Evolutionary conservation across 2,113 vertebrate genomes (phyloP).

Genomic region (Pogona vitticeps): DNA sequence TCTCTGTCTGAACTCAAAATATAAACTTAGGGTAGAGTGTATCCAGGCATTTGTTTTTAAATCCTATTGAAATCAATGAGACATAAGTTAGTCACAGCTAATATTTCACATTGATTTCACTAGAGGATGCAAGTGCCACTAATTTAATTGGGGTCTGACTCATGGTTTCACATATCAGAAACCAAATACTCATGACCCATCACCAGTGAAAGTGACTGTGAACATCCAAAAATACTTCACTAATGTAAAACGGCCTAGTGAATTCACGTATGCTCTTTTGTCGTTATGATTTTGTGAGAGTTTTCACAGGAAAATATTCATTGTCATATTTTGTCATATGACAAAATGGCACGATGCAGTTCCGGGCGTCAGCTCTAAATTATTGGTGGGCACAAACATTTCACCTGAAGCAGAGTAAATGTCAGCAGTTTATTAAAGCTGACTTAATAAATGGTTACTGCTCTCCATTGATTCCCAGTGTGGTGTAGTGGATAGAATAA

Average conservation of each 20-base stretch:
- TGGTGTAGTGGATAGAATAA: too few species aligned
- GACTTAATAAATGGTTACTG: constrained; percentile 15
- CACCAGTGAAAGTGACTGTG: neutral
- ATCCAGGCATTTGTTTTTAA: neutral
- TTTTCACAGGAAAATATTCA: neutral
- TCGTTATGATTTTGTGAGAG: neutral
- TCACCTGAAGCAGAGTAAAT: constrained; percentile 34
- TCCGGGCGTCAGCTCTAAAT: neutral
- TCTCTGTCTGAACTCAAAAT: neutral
- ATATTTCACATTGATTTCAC: neutral
- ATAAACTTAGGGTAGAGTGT: neutral
- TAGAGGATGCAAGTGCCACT: too few species aligned
- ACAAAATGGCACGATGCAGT: neutral
- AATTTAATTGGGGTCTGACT: neutral
- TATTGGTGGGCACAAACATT: constrained; percentile 26
- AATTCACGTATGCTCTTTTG: too few species aligned
- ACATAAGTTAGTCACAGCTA: neutral
- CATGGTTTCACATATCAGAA: neutral
- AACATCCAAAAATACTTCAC: neutral
- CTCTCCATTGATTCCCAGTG: constrained; percentile 10
- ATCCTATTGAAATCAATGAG: neutral
- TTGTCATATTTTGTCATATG: neutral
- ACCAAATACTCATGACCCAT: neutral
- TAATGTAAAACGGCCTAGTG: too few species aligned
- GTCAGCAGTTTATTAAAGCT: neutral